Evolutionary conservation across 1,140 invertebrate genomes (phyloP).

Genomic region (Tetranychus cinnabarinus): DNA sequence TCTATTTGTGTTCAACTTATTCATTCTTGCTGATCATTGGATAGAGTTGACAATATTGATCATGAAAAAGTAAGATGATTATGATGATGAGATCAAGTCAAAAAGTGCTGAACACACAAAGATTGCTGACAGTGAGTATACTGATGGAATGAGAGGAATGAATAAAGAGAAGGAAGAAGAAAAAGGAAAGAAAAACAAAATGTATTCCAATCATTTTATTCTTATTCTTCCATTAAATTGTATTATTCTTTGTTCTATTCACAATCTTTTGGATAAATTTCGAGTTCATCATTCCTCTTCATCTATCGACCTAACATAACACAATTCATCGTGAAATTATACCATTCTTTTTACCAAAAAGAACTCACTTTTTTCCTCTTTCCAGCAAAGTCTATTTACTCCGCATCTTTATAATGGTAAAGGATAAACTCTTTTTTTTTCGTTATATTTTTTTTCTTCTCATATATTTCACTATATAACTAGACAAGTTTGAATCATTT

Average conservation of each 20-base stretch:
- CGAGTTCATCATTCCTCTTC: background rate
- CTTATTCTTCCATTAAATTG: background rate
- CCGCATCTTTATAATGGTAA: no score
- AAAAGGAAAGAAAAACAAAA: background rate
- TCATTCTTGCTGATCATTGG: no score
- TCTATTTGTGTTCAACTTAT: no score
- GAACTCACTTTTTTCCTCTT: no score
- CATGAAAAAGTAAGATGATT: background rate
- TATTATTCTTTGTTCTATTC: background rate
- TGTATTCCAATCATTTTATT: background rate
- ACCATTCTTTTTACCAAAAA: no score
- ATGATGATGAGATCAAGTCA: background rate
- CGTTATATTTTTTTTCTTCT: no score
- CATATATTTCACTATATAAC: no score
- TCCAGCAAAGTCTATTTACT: no score
- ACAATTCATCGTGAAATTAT: no score
- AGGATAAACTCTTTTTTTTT: no score
- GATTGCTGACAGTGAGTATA: background rate
- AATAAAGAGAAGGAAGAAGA: background rate
- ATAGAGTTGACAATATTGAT: background rate
- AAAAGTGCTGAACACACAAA: background rate
- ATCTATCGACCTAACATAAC: no score
- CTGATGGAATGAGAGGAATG: background rate
- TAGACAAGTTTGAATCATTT: no score
- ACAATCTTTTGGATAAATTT: background rate